A percentile compares a stretch with the other conserved stretches of the same genome.
phyloP scores from a whole-genome alignment of 2,113 vertebrate genomes.

The Spea bombifrons region DNA sequence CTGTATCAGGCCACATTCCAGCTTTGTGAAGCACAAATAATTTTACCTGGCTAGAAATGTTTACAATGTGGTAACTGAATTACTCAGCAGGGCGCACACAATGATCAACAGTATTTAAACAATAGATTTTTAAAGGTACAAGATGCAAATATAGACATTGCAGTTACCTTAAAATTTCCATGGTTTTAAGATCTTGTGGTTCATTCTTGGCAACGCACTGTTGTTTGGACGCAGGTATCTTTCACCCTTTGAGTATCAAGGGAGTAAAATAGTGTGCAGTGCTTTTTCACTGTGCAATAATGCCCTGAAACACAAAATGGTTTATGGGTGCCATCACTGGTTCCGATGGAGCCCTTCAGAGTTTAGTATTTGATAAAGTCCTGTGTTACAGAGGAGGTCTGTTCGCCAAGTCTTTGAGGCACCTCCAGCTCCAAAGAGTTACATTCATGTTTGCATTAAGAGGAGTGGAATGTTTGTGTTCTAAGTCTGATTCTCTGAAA shows the following conservation, averaged over 20 bases:
- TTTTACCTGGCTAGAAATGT: slow-evolving; percentile 30
- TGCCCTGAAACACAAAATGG: not conserved
- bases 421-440: slow-evolving; percentile 26
- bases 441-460: slow-evolving; percentile 32
- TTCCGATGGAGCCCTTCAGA: not conserved
- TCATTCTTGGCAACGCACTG: not conserved
- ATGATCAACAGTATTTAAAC: not conserved
- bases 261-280: not conserved
- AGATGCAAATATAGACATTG: not conserved
- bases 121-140: not conserved
- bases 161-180: not conserved
- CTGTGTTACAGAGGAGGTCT: not conserved
- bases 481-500: slow-evolving; percentile 32
- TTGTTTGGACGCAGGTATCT: not conserved
- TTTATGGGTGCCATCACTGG: not conserved
- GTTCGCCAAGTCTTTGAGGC: slow-evolving; percentile 22
- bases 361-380: not conserved
- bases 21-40: slow-evolving; percentile 18
- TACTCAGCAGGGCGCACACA: slow-evolving; percentile 23
- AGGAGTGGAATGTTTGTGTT: slow-evolving; percentile 45
- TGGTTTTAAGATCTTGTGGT: not conserved
- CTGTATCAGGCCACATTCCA: not conserved
- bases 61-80: slow-evolving; percentile 35
- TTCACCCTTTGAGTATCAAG: not conserved
- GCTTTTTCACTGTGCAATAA: too few relatives aligned